These are phyloP conservation scores for Drosophila baimaii DNA, from an alignment of 1,140 invertebrate species.

Conservation along the genomic window DNA sequence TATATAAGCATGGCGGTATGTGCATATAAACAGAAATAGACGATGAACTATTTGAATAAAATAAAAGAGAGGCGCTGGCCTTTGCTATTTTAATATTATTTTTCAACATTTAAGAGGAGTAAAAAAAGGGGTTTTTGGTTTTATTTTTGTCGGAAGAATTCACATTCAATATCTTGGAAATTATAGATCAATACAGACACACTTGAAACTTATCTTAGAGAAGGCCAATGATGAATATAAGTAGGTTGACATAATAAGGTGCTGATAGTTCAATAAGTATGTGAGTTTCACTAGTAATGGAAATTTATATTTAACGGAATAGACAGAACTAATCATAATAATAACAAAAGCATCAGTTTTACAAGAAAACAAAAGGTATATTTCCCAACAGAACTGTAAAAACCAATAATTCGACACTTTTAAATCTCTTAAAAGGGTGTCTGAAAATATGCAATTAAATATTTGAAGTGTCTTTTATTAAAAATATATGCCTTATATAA, in stretches of 20 bases:
- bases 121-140: not conserved
- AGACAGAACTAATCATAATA: no score
- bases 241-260: not conserved
- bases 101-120: not conserved
- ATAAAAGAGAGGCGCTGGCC: constrained; percentile 9
- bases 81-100: constrained; percentile 19
- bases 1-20: constrained; percentile 17
- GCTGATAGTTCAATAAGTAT: not conserved
- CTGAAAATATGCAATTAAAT: no score
- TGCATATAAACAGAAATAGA: constrained; percentile 27
- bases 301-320: not conserved
- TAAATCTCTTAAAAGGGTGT: no score
- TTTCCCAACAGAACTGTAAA: no score
- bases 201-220: not conserved
- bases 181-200: not conserved
- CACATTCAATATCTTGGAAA: not conserved
- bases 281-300: no score
- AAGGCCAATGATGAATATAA: not conserved
- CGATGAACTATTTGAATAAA: constrained; percentile 48
- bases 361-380: no score
- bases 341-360: no score
- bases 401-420: no score
- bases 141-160: not conserved
- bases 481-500: no score
- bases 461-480: no score